Percentiles rank a stretch among this genome's conserved stretches.
phyloP scores from a whole-genome alignment of 35 echinoderm and acorn worm species.

The Amphiura filiformis region DNA sequence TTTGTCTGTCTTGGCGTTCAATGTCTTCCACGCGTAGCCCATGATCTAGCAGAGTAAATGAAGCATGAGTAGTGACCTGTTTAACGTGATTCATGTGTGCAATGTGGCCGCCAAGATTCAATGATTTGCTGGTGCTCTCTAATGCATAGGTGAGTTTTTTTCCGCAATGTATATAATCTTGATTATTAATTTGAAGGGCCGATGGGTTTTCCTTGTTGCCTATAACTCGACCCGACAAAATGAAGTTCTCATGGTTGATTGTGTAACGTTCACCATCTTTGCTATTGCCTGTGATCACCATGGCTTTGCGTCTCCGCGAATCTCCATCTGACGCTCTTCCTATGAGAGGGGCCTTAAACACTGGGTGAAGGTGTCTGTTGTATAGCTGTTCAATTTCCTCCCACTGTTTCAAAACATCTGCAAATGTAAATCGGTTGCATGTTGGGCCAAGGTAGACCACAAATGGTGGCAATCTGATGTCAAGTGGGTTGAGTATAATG shows the following conservation, averaged over 20 bases:
- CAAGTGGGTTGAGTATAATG: neutral
- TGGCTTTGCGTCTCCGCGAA: neutral
- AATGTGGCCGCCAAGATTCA: neutral
- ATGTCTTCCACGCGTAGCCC: neutral
- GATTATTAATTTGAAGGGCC: neutral
- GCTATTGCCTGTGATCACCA: neutral
- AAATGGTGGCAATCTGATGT: neutral
- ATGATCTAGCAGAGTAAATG: neutral
- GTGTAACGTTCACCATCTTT: neutral
- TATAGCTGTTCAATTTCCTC: neutral
- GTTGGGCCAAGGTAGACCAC: neutral
- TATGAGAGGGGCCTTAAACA: neutral
- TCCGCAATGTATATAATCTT: neutral
- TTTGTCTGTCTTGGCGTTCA: neutral
- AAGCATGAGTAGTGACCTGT: neutral
- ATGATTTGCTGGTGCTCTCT: neutral
- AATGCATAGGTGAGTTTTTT: neutral
- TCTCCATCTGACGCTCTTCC: neutral
- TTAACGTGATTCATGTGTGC: neutral
- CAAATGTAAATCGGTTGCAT: neutral
- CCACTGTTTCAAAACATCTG: neutral
- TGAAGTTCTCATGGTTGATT: neutral
- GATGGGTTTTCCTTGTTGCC: neutral
- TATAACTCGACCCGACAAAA: neutral
- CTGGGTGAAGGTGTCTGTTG: neutral